Base-by-base conservation (phyloP, 2,888 invertebrate species). In the Mamestra brassicae region DNA sequence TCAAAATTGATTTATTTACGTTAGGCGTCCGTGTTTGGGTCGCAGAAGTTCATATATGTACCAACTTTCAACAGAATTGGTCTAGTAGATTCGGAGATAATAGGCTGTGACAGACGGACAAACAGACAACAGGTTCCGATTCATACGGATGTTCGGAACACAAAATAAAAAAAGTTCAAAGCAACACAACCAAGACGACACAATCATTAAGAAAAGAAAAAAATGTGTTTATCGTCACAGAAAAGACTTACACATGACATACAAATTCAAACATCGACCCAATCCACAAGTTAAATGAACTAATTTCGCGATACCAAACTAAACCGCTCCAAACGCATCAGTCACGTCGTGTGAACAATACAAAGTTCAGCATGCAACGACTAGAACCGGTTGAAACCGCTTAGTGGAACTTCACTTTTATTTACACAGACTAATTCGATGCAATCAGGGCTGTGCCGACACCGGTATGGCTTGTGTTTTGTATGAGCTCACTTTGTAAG, bases 361-460 rank as follows among this genome's bases (percentile, higher is more conserved):
- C 85, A 82, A 83, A 85, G 85, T 83, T 80, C 84, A 85, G 65
- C 75, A 69, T 71, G 84, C 84, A 71, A 26, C 26, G 50, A 50
- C 80, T 75, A 69, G 63, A 85, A 85, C 87, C 80, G 86, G 86
- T 86, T 62, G 61, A 61, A 55, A 54, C 83, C 81, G 87, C 76
- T 79, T 83, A 86, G 78, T 85, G 77, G 76, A 79, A 26, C 83
- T 85, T 81, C 87, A 81, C 86, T 86, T 86, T 86, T 87, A 85
- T 87, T 86, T 81, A 77, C 84, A 81, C 76, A 85, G 71, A 71
- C 84, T 84, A 84, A 86, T 87, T 85, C 79, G 74, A 81, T 82
- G 79, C 78, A 76, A 85, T 86, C 79, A 86, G 87, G 87, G 87
- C 57, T 87, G 84, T 36, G 78, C 85, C 17, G 61, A 71, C 42